Evolutionary conservation across 2,797 vertebrate genomes (phyloP), one percentile per base, ranked within the genome.

Genomic region (Neomorphus geoffroyi): DNA sequence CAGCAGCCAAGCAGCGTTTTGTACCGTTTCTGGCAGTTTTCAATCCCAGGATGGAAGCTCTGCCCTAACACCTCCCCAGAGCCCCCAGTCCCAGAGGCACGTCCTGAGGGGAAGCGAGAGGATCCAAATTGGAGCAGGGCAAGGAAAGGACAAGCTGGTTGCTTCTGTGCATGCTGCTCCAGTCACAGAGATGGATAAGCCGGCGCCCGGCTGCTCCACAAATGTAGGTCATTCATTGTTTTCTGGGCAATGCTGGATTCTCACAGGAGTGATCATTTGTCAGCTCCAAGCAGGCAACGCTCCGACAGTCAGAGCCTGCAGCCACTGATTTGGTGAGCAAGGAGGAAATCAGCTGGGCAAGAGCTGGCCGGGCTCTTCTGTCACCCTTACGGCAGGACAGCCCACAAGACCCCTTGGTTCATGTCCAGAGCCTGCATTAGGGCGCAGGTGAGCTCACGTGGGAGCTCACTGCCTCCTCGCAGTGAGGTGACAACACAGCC

Each of bases 351-450:
- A 41, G 64, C 57, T 9, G 74, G 46, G 45, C 45, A 46, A 46
- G 45, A 9, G 45, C 8, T 56, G 1, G 0, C 19, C 1, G 7
- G 0, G 1, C 14, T 30, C 24, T 66, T 23, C 6, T 4, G 11
- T 32, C 37, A 24, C 28, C 39, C 19, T 32, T 18, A 5, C 3
- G 18, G 2, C 23, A 26, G 33, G 11, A 2, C 11, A n/a, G 43
- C 3, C 4, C 0, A 46, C 8, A 7, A 19, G 33, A 8, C 11
- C 5, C 56, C 41, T 15, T 0, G 2, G 30, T 11, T 35, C 13
- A 39, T 1, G 5, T 9, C 3, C n/a, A 6, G 13, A 19, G 30
- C 35, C 71, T 15, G 35, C 8, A 0, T 4, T 1, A 2, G 23
- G 61, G 6, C 5, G 28, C 24, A 21, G 50, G 57, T 28, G 28